Base-by-base conservation (phyloP, 2,113 vertebrate genomes). In the Nerophis lumbriciformis region DNA sequence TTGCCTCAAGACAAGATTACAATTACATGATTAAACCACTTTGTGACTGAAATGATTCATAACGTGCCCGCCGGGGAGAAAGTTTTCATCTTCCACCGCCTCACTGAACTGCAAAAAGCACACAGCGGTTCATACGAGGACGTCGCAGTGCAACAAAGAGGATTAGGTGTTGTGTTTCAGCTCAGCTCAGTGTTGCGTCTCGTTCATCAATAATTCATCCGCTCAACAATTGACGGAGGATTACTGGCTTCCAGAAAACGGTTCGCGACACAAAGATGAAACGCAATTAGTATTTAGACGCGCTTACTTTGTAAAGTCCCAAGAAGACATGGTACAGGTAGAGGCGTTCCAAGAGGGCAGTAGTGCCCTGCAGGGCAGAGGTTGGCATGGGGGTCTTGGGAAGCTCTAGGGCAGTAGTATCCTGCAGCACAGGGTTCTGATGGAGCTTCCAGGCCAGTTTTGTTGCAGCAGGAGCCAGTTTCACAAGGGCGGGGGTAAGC, bases 391-490 rank as follows among this genome's bases (percentile, higher is more conserved):
- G 85, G 76, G 62, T 78, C 63, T 64, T 72, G 66, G 60, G 93
- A 91, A n/a, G 91, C 92, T 63, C 5, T 14, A 0, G 92, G 88
- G 53, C 94, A 96, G 74, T 90, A 89, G 83, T 86, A 81, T 6
- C 92, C 94, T 65, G 83, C 71, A 61, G 58, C 48, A 63, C 89
- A 91, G 36, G 62, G 61, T 13, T 88, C 89, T 16, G 64, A 58
- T 1, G 89, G 85, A 53, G 61, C 65, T 10, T 83, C 72, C 7
- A 89, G 76, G 12, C 90, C 84, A 14, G 73, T 77, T 21, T 72
- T 66, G 66, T 88, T 82, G 80, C 94, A 94, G 6, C 89, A 92
- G 12, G 38, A 89, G 10, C 93, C 93, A 50, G 80, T 48, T 47
- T 90, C 89, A 80, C 93, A 95, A 0, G 74, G 88, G 48, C 76